Evolutionary conservation across 2,888 invertebrate species (phyloP), one percentile per base, ranked within the genome.

Genomic region (Drosophila austrosaltans): DNA sequence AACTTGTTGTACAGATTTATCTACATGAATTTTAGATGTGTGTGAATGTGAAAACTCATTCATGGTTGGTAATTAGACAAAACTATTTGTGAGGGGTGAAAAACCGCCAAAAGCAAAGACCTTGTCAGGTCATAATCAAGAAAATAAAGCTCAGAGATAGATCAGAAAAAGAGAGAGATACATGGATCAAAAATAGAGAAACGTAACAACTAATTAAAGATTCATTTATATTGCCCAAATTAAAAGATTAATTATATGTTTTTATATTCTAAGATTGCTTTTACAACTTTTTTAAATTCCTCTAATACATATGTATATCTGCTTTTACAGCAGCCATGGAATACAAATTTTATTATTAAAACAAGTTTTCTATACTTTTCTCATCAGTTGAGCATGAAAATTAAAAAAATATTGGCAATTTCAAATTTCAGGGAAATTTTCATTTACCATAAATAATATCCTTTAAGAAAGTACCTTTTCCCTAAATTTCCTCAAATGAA

Each of bases 21-120:
- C 36, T 36, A 36, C 36, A 2, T 8, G 36, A 36, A 10, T 36
- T 36, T 36, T 36, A 2, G 1, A 36, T 36, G 75, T 79, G 66
- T 79, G 81, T 61, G 67, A 63, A 75, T 79, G 72, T 66, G 62
- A 69, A 79, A 78, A 69, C 56, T 42, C 72, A 80, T 73, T 85
- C 82, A 80, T 75, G 72, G 56, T 57, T 61, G 64, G 78, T 73
- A 76, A 84, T 82, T 80, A 72, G 69, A 69, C 16, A 68, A 5
- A 5, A 42, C n/a, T 39, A 40, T 4, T 40, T 40, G 36, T 36
- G 10, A 40, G 40, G n/a, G 44, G 6, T 4, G 6, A 5, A 30
- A 48, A 8, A 48, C 44, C 44, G 22, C 20, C 7, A 22, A 2
- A 48, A 48, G 20, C 10, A 48, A 10, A 48, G 48, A 25, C 48